Evolutionary conservation across 2,797 vertebrate species (phyloP).

Genomic region (Cyprinodon diabolis): DNA sequence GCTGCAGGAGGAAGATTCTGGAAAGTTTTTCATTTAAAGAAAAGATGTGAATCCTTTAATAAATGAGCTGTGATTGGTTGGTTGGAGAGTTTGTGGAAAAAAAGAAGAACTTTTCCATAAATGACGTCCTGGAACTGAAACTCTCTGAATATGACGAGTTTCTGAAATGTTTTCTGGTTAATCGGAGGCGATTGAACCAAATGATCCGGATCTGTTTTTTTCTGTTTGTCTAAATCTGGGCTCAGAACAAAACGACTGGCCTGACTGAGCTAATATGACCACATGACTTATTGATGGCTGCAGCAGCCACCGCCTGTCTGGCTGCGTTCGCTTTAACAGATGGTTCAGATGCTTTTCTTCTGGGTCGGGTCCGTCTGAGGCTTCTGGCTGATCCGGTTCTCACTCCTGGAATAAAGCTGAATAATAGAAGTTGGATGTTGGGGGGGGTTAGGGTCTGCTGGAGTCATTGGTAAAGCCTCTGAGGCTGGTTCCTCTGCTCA

Average conservation of each 20-base stretch:
- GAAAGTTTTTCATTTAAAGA: background rate
- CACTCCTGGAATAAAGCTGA: too few relatives aligned
- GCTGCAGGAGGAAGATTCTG: background rate
- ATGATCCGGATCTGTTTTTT: background rate
- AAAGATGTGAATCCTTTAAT: background rate
- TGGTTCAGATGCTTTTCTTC: too few relatives aligned
- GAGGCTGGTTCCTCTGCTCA: too few relatives aligned
- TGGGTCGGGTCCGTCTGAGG: too few relatives aligned
- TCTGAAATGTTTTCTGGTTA: background rate
- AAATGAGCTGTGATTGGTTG: background rate
- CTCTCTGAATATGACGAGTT: background rate
- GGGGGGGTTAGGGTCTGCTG: too few relatives aligned
- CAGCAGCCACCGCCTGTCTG: background rate
- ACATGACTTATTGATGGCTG: conserved; percentile 63
- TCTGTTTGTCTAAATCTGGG: conserved; percentile 24
- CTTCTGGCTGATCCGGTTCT: too few relatives aligned
- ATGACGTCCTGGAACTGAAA: background rate
- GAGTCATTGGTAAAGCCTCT: too few relatives aligned
- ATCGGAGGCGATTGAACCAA: background rate
- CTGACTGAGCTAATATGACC: conserved; percentile 46
- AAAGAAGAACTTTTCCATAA: background rate
- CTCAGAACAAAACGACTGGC: conserved; percentile 48
- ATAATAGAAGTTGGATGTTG: too few relatives aligned
- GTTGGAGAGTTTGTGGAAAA: background rate
- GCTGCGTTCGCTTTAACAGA: background rate